phyloP scores from a whole-genome alignment of 2,113 vertebrate species.

The Lampris incognitus region DNA sequence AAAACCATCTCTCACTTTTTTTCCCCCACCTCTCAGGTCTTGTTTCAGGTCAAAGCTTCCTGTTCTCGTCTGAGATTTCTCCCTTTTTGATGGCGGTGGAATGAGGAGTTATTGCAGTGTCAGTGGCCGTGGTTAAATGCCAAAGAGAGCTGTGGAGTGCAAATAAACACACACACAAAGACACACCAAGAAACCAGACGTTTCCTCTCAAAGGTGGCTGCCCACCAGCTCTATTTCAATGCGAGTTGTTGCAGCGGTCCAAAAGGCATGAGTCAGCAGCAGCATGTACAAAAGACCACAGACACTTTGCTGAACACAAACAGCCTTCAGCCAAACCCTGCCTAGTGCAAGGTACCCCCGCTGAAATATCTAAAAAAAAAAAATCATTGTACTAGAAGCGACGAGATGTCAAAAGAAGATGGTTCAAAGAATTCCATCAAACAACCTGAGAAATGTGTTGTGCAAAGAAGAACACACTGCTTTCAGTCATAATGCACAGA shows the following conservation, averaged over 20 bases:
- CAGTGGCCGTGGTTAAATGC: constrained; percentile 50
- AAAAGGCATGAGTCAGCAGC: constrained; percentile 4
- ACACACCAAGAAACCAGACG: not conserved
- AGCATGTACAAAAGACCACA: constrained; percentile 13
- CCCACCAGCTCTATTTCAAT: constrained; percentile 24
- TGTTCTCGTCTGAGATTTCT: constrained; percentile 46
- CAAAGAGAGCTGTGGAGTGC: constrained; percentile 27
- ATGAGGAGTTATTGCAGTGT: constrained; percentile 48
- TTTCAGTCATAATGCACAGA: not conserved
- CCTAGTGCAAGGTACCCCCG: constrained; percentile 12
- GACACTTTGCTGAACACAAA: constrained; percentile 9
- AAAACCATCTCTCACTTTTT: constrained; percentile 12
- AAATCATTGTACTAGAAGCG: too few relatives aligned
- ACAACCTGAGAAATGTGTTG: constrained; percentile 21
- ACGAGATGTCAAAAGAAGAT: not conserved
- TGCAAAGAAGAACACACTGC: constrained; percentile 4
- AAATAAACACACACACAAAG: constrained; percentile 17
- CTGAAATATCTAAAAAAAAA: too few relatives aligned
- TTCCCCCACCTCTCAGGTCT: constrained; percentile 1
- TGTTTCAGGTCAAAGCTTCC: constrained; percentile 46
- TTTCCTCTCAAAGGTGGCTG: constrained; percentile 3
- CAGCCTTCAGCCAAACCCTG: constrained; percentile 6
- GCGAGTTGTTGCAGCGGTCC: constrained; percentile 32
- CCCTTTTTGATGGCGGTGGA: constrained; percentile 40
- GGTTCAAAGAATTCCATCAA: constrained; percentile 9